Conservation (phyloP, 2,113 vertebrate species). For the Cephalopterus ornatus region DNA sequence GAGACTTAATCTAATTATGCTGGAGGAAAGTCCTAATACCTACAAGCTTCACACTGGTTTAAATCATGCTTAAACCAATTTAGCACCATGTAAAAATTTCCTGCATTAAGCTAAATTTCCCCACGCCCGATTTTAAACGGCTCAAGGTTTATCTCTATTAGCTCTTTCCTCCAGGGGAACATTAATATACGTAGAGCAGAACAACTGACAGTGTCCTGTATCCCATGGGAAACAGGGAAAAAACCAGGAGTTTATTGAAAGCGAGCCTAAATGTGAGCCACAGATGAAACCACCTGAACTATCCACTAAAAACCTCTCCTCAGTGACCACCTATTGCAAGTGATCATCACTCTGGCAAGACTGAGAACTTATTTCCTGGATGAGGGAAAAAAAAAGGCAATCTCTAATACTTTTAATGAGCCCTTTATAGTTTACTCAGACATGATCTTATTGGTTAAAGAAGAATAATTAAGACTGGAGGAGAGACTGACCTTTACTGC, state of each 20-base stretch:
- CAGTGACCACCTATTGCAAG: background rate
- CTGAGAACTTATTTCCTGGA: background rate
- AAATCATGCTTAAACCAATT: conserved; percentile 31
- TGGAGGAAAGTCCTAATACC: background rate
- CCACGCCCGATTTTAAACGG: background rate
- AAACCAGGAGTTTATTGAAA: background rate
- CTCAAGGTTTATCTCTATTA: background rate
- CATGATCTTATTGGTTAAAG: background rate
- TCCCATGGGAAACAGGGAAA: background rate
- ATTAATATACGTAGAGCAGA: background rate
- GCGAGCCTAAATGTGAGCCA: background rate
- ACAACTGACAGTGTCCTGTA: background rate
- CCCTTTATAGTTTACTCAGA: background rate
- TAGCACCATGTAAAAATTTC: background rate
- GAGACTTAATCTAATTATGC: background rate
- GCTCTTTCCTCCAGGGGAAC: background rate
- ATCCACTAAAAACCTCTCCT: background rate
- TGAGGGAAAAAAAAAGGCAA: no score
- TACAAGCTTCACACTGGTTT: background rate
- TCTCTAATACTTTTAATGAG: background rate
- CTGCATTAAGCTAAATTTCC: background rate
- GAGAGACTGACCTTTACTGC: background rate
- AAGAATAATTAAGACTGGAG: background rate
- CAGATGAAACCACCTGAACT: background rate
- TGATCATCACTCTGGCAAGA: background rate